Evolutionary conservation across 2,797 vertebrate genomes (phyloP).

Genomic region (Melanogrammus aeglefinus): DNA sequence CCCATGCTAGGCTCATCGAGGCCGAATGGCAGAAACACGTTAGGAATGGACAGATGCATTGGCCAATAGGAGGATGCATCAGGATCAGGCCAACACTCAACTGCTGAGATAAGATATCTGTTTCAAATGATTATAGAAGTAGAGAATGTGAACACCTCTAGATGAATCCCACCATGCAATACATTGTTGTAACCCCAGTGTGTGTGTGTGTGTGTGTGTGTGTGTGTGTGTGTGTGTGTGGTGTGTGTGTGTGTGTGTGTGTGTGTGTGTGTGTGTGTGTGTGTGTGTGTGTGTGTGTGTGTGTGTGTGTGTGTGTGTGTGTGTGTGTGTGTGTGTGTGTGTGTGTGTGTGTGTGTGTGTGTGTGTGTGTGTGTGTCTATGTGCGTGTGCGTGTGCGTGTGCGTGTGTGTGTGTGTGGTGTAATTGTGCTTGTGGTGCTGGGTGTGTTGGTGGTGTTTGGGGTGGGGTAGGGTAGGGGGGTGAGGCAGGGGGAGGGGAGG

Average conservation of each 20-base stretch:
- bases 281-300: no score
- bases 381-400: constrained; percentile 31
- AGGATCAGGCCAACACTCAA: constrained; percentile 2
- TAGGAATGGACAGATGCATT: constrained; percentile 48
- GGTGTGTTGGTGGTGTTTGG: background rate
- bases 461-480: constrained; percentile 25
- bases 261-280: no score
- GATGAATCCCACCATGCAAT: background rate
- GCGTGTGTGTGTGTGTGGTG: constrained; percentile 8
- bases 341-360: constrained; percentile 27
- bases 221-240: no score
- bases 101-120: background rate
- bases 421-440: background rate
- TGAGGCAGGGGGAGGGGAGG: constrained; percentile 47
- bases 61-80: constrained; percentile 26
- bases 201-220: background rate
- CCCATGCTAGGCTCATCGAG: constrained; percentile 49
- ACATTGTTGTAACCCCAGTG: background rate
- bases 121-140: background rate
- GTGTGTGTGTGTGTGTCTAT: constrained; percentile 10
- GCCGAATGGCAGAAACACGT: constrained; percentile 27
- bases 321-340: background rate
- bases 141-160: background rate
- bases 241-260: constrained; percentile 23
- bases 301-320: no score